phyloP scores from a whole-genome alignment of 92 coral and sea anemone genomes.

The Palythoa heliodiscus region DNA sequence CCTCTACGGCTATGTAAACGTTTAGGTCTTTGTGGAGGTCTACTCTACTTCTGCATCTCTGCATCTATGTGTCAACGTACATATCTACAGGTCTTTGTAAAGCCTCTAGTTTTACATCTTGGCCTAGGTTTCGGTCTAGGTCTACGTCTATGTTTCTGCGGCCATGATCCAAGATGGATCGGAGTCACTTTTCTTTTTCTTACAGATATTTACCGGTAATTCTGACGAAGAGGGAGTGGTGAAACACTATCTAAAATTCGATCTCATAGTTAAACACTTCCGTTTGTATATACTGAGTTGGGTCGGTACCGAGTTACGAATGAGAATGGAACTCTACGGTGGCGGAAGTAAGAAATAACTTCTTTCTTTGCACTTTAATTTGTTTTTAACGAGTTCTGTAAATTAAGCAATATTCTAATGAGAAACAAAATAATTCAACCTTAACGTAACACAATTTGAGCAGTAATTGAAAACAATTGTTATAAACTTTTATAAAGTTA shows the following conservation, averaged over 20 bases:
- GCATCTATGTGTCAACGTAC: neutral
- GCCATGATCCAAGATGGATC: neutral
- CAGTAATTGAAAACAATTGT: no score
- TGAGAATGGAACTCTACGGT: slow-evolving; percentile 76
- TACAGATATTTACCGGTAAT: slow-evolving; percentile 71
- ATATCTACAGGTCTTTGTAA: neutral
- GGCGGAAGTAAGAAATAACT: slow-evolving; percentile 54
- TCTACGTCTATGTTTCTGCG: neutral
- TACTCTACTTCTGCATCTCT: neutral
- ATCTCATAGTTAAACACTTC: slow-evolving; percentile 56
- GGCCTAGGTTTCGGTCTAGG: no score
- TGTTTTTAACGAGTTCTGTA: no score
- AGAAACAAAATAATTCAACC: no score
- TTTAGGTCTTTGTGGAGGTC: neutral
- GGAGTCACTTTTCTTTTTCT: neutral
- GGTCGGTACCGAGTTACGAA: slow-evolving; percentile 25
- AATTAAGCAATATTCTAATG: no score
- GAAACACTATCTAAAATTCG: slow-evolving; percentile 59
- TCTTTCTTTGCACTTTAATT: no score
- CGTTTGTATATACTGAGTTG: slow-evolving; percentile 51
- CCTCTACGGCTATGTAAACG: neutral
- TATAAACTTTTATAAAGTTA: no score
- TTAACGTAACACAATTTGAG: no score
- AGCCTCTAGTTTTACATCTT: no score
- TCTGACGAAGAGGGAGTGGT: slow-evolving; percentile 58